phyloP scores from a whole-genome alignment of 2,797 vertebrate species.

The Psittacula echo region DNA sequence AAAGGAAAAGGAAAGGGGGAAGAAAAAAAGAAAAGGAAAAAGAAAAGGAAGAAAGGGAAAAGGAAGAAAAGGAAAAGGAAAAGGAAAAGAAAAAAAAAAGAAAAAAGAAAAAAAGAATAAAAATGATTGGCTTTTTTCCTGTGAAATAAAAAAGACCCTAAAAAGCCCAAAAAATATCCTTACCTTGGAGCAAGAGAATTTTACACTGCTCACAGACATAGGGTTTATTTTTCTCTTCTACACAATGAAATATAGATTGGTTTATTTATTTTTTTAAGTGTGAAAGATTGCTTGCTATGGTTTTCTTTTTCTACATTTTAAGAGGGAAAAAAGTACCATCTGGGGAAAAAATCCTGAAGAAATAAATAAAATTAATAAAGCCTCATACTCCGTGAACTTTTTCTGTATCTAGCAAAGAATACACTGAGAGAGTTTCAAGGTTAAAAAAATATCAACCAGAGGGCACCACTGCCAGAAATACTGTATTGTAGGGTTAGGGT shows the following conservation, averaged over 20 bases:
- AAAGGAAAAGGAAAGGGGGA: neutral
- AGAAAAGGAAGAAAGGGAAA: neutral
- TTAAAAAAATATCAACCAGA: constrained; percentile 16
- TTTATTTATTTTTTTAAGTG: constrained; percentile 62
- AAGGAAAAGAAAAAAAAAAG: neutral
- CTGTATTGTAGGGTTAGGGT: constrained; percentile 10
- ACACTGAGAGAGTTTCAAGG: neutral
- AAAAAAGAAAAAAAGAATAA: neutral
- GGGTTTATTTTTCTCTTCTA: constrained; percentile 63
- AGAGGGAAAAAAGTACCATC: neutral
- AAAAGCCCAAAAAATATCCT: neutral
- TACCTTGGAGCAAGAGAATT: constrained; percentile 64
- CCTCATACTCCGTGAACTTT: neutral
- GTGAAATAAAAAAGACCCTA: neutral
- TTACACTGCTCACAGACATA: constrained; percentile 61
- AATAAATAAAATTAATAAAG: constrained; percentile 61
- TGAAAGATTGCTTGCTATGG: constrained; percentile 69
- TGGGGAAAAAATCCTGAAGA: neutral
- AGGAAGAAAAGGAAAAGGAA: no score
- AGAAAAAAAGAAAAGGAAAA: neutral
- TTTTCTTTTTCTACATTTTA: constrained; percentile 49
- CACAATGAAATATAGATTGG: constrained; percentile 60
- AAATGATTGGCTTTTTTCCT: neutral
- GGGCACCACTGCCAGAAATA: neutral
- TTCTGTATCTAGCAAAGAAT: neutral